Evolutionary conservation across 2,888 invertebrate species (phyloP), one percentile per base, ranked within the genome.

Genomic region (Atethmia centrago): DNA sequence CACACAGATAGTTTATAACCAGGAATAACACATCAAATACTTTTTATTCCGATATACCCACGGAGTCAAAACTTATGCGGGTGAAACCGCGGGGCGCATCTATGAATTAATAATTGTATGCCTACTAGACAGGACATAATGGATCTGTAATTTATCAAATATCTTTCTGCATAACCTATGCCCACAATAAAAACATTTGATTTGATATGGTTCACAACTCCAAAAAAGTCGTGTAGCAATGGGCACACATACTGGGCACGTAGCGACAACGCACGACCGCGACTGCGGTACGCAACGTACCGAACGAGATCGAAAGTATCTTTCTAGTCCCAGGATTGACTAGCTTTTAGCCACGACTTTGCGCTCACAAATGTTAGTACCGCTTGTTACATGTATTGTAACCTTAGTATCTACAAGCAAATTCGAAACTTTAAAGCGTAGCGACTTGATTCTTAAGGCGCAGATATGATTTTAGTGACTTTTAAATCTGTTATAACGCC

Each of bases 261-360:
- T 71, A 77, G 76, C 70, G 62, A 74, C 82, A 78, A 74, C 61
- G 25, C 65, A 62, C 71, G 66, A 55, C 53, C 47, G 1, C 77
- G 45, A 66, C 81, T 79, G 77, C 76, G 80, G 65, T 62, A 66
- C 58, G 25, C 84, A 69, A 75, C 72, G 82, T 71, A 83, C 82
- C 65, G 53, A 89, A 89, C 79, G 89, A 92, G 88, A 92, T 89
- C 86, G 92, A 91, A 90, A 92, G 91, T 36, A 79, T 79, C 63
- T 71, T 65, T 70, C 63, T 62, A 65, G 58, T 68, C 42, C n/a
- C 58, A 21, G 67, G 45, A 71, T 53, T 58, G 45, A 58, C 67
- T 51, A 59, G 40, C 69, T 77, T 80, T 71, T 76, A 61, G 49
- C 56, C 69, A 77, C 66, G 62, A 58, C 49, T 82, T 82, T 25